Conservation (phyloP, 1,140 invertebrate genomes). For the Trichogramma pretiosum region DNA sequence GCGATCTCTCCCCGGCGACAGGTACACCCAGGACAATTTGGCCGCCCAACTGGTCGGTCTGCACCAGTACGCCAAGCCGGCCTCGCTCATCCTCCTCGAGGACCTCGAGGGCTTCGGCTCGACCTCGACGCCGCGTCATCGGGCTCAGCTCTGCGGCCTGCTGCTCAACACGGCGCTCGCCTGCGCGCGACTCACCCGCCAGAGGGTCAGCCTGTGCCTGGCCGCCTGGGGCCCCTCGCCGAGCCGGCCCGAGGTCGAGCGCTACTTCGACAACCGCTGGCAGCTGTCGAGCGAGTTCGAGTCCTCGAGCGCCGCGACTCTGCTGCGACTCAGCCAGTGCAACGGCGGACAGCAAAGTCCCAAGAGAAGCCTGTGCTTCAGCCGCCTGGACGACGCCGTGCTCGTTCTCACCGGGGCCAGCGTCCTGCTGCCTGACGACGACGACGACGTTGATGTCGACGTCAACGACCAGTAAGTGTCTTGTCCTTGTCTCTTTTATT, state of each 20-base stretch:
- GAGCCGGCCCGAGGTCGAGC: conserved; percentile 19
- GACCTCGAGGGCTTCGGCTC: conserved; percentile 30
- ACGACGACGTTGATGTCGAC: too few species aligned
- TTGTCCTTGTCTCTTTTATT: too few species aligned
- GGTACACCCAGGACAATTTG: conserved; percentile 24
- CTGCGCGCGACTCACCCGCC: too few species aligned
- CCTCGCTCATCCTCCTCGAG: conserved; percentile 34
- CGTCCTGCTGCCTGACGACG: neutral
- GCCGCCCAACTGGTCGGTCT: conserved; percentile 28
- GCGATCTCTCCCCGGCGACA: neutral
- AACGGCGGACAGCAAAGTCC: too few species aligned
- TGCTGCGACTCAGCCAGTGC: too few species aligned
- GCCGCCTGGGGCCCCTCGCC: neutral
- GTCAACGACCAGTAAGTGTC: too few species aligned
- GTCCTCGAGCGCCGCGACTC: too few species aligned
- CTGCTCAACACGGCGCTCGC: conserved; percentile 30
- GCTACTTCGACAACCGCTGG: conserved; percentile 33
- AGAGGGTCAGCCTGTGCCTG: too few species aligned
- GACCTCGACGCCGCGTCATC: conserved; percentile 6
- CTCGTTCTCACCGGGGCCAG: conserved; percentile 5
- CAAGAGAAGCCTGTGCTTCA: conserved; percentile 2
- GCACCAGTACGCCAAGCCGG: conserved; percentile 26
- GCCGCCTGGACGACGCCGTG: conserved; percentile 4
- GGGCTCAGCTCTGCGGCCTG: conserved; percentile 26
- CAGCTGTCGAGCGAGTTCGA: too few species aligned